Evolutionary conservation across 2,888 invertebrate genomes (phyloP), one percentile per base, ranked within the genome.

Genomic region (Drosophila subquinaria): DNA sequence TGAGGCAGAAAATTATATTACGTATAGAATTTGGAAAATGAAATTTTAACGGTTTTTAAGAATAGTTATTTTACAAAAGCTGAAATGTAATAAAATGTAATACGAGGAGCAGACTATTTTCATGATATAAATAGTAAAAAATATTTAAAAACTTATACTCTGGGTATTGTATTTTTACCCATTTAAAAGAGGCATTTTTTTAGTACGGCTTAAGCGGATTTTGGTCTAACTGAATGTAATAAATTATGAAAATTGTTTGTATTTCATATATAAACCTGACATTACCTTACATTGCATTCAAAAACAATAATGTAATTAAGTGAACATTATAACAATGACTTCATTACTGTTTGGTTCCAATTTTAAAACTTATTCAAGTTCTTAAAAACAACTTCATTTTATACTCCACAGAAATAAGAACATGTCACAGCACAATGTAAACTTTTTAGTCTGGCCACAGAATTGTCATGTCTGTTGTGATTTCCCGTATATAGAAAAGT

Each of bases 1-100:
- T 70, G 82, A 68, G 64, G 52, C 69, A 52, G 73, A 47, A 76
- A 79, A 73, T 81, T 52, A 15, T 53, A 61, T 60, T 53, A 40
- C 10, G n/a, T 11, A 43, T 33, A 15, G n/a, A 55, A 15, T 30
- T 17, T 8, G 38, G 4, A 8, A 1, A 48, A 4, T 43, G n/a
- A 5, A 43, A 52, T 9, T 23, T 23, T 38, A 27, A 40, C 9
- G 15, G 23, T 17, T 11, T 23, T 23, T 17, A 2, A 9, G 11
- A 30, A 50, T 10, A 30, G 40, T 15, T 53, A 27, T 40, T 40
- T 15, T 10, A 15, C 27, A 53, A 38, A 27, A 17, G 0, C 5
- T 9, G 5, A 11, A 38, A 38, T 9, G 4, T 3, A 30, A 30
- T 30, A 15, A 13, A 15, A 30, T 15, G 30, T 15, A 30, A 45